Evolutionary conservation across 2,797 vertebrate species (phyloP).

Genomic region (Staurois parvus): DNA sequence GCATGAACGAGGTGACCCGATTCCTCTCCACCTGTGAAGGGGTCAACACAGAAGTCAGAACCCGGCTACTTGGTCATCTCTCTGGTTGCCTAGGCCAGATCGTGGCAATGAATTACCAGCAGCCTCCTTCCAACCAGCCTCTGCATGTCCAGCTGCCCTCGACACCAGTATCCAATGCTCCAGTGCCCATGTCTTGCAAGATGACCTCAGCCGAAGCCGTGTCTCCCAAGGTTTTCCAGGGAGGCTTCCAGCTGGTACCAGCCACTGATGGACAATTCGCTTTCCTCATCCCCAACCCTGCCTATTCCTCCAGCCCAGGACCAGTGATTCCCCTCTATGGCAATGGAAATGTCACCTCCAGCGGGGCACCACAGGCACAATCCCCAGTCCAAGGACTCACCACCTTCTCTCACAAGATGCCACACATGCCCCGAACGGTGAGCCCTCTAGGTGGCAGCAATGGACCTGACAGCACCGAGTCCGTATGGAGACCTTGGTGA

Average conservation of each 20-base stretch:
- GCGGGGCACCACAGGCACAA: conserved; percentile 60
- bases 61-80: conserved; percentile 86
- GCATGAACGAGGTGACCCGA: conserved; percentile 90
- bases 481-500: conserved; percentile 93
- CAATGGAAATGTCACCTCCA: conserved; percentile 81
- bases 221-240: conserved; percentile 82
- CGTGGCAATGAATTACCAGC: conserved; percentile 85
- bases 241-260: conserved; percentile 86
- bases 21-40: conserved; percentile 90
- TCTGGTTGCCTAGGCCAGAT: conserved; percentile 88
- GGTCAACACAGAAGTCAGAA: conserved; percentile 86
- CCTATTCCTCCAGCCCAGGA: conserved; percentile 75
- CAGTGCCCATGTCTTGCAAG: conserved; percentile 81
- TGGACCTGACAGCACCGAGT: conserved; percentile 78
- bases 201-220: conserved; percentile 79
- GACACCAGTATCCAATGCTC: conserved; percentile 70
- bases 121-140: conserved; percentile 69
- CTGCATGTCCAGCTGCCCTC: conserved; percentile 88
- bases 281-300: conserved; percentile 85
- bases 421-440: conserved; percentile 77
- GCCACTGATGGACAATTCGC: conserved; percentile 87
- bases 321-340: conserved; percentile 85
- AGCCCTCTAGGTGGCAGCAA: conserved; percentile 77
- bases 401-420: conserved; percentile 74
- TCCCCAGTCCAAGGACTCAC: conserved; percentile 85